Evolutionary conservation across 2,113 vertebrate genomes (phyloP).

Genomic region (Corythornis vintsioides): DNA sequence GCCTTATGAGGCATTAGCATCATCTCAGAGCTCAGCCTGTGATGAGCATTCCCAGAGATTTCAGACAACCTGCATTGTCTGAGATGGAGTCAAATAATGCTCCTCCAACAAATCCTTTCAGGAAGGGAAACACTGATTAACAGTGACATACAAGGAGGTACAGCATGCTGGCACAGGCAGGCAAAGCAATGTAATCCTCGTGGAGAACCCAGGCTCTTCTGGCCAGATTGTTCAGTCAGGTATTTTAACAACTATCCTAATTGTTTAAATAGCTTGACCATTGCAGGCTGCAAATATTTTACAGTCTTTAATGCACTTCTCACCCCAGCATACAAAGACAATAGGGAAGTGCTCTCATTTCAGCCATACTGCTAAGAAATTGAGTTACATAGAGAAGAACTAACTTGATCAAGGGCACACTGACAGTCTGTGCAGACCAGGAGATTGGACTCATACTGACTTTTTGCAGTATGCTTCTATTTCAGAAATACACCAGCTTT

Average conservation of each 20-base stretch:
- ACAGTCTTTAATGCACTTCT: not conserved
- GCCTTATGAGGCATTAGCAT: not conserved
- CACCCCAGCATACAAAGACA: not conserved
- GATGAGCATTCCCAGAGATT: not conserved
- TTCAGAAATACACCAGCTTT: not conserved
- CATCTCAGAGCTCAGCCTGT: not conserved
- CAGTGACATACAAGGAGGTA: not conserved
- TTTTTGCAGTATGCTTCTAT: not conserved
- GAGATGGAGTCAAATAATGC: not conserved
- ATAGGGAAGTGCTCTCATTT: not conserved
- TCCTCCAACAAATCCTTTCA: slow-evolving; percentile 5
- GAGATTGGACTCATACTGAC: not conserved
- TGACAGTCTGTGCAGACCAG: not conserved
- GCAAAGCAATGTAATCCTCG: not conserved
- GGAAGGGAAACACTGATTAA: not conserved
- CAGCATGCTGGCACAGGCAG: not conserved
- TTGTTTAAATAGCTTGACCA: not conserved
- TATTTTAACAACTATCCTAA: not conserved
- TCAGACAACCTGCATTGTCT: not conserved
- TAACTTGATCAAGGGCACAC: not conserved
- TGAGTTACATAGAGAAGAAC: not conserved
- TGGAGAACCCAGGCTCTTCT: not conserved
- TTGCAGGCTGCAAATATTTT: not conserved
- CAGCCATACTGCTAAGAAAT: not conserved
- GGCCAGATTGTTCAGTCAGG: not conserved